Evolutionary conservation across 2,888 invertebrate genomes (phyloP).

Genomic region (Himalopsyche tibetana): DNA sequence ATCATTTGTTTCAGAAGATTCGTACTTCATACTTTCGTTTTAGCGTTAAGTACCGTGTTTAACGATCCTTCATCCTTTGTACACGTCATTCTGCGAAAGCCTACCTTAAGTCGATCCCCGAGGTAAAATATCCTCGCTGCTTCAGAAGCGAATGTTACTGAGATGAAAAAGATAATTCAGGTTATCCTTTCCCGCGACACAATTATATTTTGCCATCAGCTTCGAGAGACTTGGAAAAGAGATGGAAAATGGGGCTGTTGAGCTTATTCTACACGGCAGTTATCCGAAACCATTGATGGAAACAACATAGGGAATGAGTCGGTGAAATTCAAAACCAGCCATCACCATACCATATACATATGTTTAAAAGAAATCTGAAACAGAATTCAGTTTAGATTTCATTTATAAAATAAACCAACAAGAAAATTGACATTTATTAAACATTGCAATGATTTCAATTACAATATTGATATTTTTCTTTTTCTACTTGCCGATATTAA

Average conservation of each 20-base stretch:
- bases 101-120: constrained; percentile 42
- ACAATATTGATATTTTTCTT: too few relatives aligned
- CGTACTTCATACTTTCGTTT: background rate
- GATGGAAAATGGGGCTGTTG: constrained; percentile 21
- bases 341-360: too few relatives aligned
- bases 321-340: too few relatives aligned
- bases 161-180: constrained; percentile 40
- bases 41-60: constrained; percentile 27
- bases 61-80: constrained; percentile 38
- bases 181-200: constrained; percentile 40
- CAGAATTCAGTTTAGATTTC: too few relatives aligned
- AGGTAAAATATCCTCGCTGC: constrained; percentile 29
- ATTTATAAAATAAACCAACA: too few relatives aligned
- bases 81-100: constrained; percentile 25
- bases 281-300: constrained; percentile 10
- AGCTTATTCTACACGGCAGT: background rate
- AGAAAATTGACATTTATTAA: too few relatives aligned
- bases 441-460: too few relatives aligned
- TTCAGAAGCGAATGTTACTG: background rate
- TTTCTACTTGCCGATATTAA: too few relatives aligned
- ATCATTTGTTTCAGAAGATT: constrained; percentile 25
- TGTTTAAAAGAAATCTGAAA: too few relatives aligned
- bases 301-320: background rate
- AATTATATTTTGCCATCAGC: constrained; percentile 41
- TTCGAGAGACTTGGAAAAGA: background rate